A percentile compares a stretch with the other conserved stretches of the same genome.
Evolutionary conservation across 2,797 vertebrate species (phyloP).

Genomic region (Cirrhinus molitorella): DNA sequence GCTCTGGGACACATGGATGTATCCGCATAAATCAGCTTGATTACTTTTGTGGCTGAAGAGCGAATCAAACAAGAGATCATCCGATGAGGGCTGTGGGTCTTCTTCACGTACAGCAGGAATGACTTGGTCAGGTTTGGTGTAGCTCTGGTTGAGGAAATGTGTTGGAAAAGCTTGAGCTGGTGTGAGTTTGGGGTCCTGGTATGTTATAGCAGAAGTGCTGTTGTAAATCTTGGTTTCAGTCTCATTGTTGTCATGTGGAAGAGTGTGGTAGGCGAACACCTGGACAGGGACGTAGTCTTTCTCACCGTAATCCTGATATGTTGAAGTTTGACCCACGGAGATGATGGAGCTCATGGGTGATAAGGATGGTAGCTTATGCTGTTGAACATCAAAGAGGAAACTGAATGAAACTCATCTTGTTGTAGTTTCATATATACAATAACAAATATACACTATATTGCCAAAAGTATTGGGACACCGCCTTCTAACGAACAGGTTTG

Average conservation of each 20-base stretch:
- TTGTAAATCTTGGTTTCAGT: background rate
- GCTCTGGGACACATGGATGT: background rate
- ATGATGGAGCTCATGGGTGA: constrained; percentile 17
- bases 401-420: background rate
- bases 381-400: constrained; percentile 10
- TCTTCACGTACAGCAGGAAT: background rate
- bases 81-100: background rate
- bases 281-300: background rate
- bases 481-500: too few relatives aligned
- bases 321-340: background rate
- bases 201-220: background rate
- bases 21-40: background rate
- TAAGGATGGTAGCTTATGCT: constrained; percentile 15
- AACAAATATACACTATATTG: too few relatives aligned
- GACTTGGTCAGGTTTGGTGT: background rate
- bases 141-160: constrained; percentile 5
- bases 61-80: background rate
- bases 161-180: background rate
- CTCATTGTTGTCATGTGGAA: background rate
- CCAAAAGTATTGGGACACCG: too few relatives aligned
- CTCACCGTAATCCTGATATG: background rate
- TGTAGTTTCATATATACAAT: too few relatives aligned
- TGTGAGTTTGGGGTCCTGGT: background rate
- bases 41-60: background rate
- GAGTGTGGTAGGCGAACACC: background rate